Evolutionary conservation across 1,140 invertebrate species (phyloP), one percentile per base, ranked within the genome.

Genomic region (Brachionus koreanus): DNA sequence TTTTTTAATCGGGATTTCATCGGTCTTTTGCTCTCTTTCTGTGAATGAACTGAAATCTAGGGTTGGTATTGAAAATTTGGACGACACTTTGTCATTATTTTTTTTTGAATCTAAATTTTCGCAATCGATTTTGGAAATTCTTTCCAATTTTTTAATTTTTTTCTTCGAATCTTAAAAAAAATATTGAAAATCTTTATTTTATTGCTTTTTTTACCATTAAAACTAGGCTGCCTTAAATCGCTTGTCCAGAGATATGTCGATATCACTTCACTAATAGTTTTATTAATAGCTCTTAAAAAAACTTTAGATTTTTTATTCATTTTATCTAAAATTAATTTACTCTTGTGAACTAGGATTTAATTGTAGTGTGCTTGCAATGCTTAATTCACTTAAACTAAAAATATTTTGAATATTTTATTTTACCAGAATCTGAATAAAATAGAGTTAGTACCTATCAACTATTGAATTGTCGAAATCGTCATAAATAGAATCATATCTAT

Each of bases 401-500:
- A 65, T 12, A 10, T 12, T 33, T 33, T 13, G 3, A n/a, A n/a
- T n/a, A n/a, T n/a, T n/a, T 9, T 12, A 12, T 46, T 12, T 46
- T 46, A 46, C 10, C 10, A 46, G n/a, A 29, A 29, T 29, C 3
- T 29, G 3, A 29, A 1, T 29, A 29, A 29, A 29, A 3, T 29
- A 29, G 29, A 29, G 3, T 29, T 29, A 3, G 13, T 65, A 65
- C 63, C 63, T 65, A 25, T 77, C 74, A n/a, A 77, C 74, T 33
- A 77, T 77, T n/a, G 74, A 77, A 37, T 77, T 77, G 2, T 77
- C 74, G 19, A 77, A 61, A n/a, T 77, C 74, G 23, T 77, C 74
- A 49, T 69, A 69, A 16, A 69, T 69, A 19, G 65, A 69, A 7
- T 69, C 65, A 19, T 69, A 33, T 39, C 33, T 69, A 13, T 4